A percentile compares a stretch with the other conserved stretches of the same genome.
phyloP scores from a whole-genome alignment of 2,888 invertebrate genomes.

The Abrostola triplasia region DNA sequence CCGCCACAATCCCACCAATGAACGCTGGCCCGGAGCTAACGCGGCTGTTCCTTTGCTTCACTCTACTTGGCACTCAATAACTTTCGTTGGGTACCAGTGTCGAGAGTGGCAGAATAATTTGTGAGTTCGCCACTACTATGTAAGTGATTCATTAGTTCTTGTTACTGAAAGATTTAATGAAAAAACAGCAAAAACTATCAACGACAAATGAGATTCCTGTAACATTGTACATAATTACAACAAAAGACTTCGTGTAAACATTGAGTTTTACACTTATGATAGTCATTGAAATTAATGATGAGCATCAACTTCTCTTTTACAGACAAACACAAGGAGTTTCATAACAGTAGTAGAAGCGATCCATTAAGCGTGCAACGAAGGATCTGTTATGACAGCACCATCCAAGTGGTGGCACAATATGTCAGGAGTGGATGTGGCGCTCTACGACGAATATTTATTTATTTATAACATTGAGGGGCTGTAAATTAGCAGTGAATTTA shows the following conservation, averaged over 20 bases:
- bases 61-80: slow-evolving; percentile 85
- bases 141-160: slow-evolving; percentile 53
- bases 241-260: neutral
- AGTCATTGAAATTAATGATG: no score
- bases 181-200: slow-evolving; percentile 14
- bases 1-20: slow-evolving; percentile 72
- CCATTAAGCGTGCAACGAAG: slow-evolving; percentile 75
- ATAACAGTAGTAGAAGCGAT: slow-evolving; percentile 57
- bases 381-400: slow-evolving; percentile 84
- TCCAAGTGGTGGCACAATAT: slow-evolving; percentile 82
- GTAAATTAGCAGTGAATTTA: slow-evolving; percentile 88
- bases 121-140: slow-evolving; percentile 64
- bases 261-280: neutral
- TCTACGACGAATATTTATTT: slow-evolving; percentile 84
- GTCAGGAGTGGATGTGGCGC: slow-evolving; percentile 76
- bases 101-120: slow-evolving; percentile 77
- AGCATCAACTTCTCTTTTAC: neutral
- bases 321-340: slow-evolving; percentile 35
- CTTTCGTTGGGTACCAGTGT: slow-evolving; percentile 68
- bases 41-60: slow-evolving; percentile 83
- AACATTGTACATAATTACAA: neutral
- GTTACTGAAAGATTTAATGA: slow-evolving; percentile 27
- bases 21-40: slow-evolving; percentile 78
- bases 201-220: slow-evolving; percentile 21
- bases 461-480: slow-evolving; percentile 86